Evolutionary conservation across 2,113 vertebrate species (phyloP).

Genomic region (Nyctereutes procyonoides): DNA sequence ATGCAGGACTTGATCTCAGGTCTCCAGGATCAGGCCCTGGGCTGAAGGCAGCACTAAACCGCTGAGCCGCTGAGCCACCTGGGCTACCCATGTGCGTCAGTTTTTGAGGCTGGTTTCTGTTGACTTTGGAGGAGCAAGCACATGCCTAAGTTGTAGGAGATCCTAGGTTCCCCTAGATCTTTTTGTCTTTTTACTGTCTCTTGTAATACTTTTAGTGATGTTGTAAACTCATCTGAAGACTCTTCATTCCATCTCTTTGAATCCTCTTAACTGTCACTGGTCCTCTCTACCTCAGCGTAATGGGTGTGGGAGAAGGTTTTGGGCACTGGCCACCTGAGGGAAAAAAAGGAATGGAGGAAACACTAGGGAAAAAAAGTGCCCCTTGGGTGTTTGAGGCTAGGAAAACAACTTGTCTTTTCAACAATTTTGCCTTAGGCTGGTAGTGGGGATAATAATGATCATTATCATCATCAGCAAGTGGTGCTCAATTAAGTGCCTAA

Average conservation of each 20-base stretch:
- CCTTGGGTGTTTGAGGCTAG: not conserved
- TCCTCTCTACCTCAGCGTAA: not conserved
- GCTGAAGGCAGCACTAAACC: too few species aligned
- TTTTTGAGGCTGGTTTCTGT: not conserved
- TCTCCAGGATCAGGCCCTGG: too few species aligned
- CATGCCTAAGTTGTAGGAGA: not conserved
- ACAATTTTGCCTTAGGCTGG: slow-evolving; percentile 60
- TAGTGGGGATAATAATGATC: slow-evolving; percentile 58
- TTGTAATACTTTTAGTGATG: not conserved
- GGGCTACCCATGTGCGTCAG: not conserved
- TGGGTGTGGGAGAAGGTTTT: not conserved
- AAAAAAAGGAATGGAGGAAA: not conserved
- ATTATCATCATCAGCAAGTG: slow-evolving; percentile 50
- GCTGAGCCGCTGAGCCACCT: too few species aligned
- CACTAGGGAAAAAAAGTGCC: not conserved
- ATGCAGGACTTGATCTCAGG: too few species aligned
- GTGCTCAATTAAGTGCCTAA: slow-evolving; percentile 63
- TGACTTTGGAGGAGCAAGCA: not conserved
- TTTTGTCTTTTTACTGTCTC: not conserved
- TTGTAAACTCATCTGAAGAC: slow-evolving; percentile 8
- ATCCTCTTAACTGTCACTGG: not conserved
- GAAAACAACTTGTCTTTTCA: slow-evolving; percentile 56
- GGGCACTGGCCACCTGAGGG: not conserved
- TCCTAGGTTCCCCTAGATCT: not conserved
- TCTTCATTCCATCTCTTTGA: not conserved